Percentiles rank a stretch among this genome's conserved stretches.
Conservation (phyloP, 2,113 vertebrate species). For the Mola mola region DNA sequence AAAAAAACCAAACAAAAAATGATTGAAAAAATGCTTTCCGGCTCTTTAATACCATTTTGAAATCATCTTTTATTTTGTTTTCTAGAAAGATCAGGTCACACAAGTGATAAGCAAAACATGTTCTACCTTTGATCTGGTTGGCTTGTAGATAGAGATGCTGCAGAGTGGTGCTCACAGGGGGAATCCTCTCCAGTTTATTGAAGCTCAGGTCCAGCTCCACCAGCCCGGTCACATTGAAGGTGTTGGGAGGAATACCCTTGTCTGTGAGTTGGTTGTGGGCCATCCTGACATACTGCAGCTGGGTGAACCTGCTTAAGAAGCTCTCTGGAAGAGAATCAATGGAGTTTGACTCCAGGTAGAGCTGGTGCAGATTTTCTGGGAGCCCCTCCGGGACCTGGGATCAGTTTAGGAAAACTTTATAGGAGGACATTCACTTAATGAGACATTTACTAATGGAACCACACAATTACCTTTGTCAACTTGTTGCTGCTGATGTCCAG, state of each 20-base stretch:
- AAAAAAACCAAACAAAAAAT: too few species aligned
- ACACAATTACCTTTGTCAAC: conserved; percentile 79
- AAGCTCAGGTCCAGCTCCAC: conserved; percentile 95
- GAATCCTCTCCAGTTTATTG: conserved; percentile 95
- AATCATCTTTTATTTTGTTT: too few species aligned
- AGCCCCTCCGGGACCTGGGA: conserved; percentile 86
- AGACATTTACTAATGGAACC: conserved; percentile 2
- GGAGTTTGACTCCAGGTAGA: conserved; percentile 92
- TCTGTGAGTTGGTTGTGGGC: conserved; percentile 92
- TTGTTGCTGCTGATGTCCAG: conserved; percentile 92
- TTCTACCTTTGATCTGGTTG: conserved; percentile 91
- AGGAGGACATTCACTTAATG: not conserved
- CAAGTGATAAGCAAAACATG: not conserved
- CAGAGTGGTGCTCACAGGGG: conserved; percentile 87
- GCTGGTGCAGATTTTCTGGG: conserved; percentile 88
- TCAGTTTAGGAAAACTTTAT: not conserved
- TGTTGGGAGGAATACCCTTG: conserved; percentile 87
- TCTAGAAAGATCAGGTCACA: too few species aligned
- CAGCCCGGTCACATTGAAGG: conserved; percentile 92
- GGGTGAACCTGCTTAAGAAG: conserved; percentile 85
- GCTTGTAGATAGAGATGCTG: conserved; percentile 96
- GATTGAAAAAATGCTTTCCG: not conserved
- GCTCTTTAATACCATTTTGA: not conserved
- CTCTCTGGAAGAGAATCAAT: conserved; percentile 87
- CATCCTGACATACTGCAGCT: conserved; percentile 90